Conservation (phyloP, 1,140 invertebrate genomes). For the Steinernema feltiae region DNA sequence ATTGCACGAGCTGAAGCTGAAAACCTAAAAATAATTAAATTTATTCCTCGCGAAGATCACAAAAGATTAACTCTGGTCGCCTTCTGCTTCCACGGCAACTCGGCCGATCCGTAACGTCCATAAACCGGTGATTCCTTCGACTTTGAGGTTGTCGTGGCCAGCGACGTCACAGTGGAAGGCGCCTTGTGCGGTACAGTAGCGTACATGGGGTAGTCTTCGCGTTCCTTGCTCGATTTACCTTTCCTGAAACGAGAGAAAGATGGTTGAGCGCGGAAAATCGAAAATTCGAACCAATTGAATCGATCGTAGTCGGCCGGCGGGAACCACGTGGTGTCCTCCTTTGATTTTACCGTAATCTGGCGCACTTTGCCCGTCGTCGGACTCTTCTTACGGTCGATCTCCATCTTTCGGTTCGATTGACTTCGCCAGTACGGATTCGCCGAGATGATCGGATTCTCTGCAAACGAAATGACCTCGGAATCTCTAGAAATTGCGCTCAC, state of each 20-base stretch:
- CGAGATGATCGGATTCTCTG: neutral
- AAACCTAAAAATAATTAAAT: too few relatives aligned
- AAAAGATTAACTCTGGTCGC: too few relatives aligned
- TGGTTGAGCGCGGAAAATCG: neutral
- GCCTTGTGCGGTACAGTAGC: neutral
- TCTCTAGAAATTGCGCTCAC: neutral
- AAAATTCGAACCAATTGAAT: neutral
- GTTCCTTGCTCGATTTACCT: neutral
- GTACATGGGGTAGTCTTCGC: neutral
- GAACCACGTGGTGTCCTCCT: conserved; percentile 7
- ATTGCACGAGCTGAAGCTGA: too few relatives aligned
- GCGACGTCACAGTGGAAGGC: too few relatives aligned
- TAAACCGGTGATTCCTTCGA: too few relatives aligned
- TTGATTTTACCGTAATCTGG: neutral
- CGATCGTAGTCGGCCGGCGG: neutral
- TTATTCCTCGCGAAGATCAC: too few relatives aligned
- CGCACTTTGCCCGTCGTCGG: neutral
- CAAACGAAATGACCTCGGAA: neutral
- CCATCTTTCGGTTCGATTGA: neutral
- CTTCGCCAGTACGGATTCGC: neutral
- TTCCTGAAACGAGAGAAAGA: too few relatives aligned
- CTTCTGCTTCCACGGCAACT: too few relatives aligned
- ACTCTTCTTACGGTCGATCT: neutral
- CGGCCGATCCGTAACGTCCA: too few relatives aligned
- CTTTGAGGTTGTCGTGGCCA: too few relatives aligned